A percentile compares a stretch with the other conserved stretches of the same genome.
Conservation (phyloP, 2,797 vertebrate species). For the Anabacerthia variegaticeps region DNA sequence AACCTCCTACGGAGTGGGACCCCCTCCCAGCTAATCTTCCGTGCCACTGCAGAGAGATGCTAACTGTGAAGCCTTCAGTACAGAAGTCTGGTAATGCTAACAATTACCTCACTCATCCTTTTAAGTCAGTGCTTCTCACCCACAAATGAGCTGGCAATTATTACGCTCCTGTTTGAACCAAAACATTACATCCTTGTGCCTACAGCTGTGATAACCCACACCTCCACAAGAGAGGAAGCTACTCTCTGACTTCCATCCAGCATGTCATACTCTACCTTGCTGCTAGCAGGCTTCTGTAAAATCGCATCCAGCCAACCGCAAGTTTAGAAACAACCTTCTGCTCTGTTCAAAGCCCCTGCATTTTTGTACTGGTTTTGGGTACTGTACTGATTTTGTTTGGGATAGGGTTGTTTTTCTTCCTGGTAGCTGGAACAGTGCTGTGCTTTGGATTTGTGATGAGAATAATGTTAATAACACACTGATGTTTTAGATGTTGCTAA, state of each 20-base stretch:
- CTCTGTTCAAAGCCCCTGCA: background rate
- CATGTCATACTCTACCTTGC: background rate
- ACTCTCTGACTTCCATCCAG: background rate
- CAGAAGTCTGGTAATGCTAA: background rate
- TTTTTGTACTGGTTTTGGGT: background rate
- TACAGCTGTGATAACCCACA: background rate
- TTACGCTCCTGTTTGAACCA: background rate
- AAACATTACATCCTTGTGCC: background rate
- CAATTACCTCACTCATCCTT: background rate
- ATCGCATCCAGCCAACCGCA: background rate
- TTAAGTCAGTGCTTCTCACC: background rate
- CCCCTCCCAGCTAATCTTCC: background rate
- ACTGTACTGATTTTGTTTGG: background rate
- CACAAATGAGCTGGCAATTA: slow-evolving; percentile 14
- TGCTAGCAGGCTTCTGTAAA: background rate
- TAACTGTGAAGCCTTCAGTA: background rate
- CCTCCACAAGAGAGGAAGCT: background rate
- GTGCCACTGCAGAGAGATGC: background rate
- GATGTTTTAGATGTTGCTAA: background rate
- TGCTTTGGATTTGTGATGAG: background rate
- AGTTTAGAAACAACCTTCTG: background rate
- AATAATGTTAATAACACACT: background rate
- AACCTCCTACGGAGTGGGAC: background rate
- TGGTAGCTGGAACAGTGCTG: background rate
- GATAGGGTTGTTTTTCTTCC: background rate